Base-by-base conservation (phyloP, 2,113 vertebrate genomes). In the Ranitomeya variabilis region DNA sequence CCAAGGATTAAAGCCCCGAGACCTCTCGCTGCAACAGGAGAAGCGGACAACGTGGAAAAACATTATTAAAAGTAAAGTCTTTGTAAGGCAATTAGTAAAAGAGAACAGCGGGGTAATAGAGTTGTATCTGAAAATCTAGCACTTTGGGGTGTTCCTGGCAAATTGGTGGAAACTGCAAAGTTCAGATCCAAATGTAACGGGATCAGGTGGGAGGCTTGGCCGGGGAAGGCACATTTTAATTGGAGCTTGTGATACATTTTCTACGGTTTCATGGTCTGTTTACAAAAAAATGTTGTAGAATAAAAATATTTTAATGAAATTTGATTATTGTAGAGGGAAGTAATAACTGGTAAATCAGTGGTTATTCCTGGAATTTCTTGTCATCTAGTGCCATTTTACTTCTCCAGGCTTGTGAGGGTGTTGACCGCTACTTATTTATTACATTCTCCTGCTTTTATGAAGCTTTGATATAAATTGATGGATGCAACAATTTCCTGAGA, bases 81-180 rank as follows among this genome's bases (percentile, higher is more conserved):
- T 52, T 66, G 80, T 37, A 87, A 81, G 80, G 78, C 66, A 81
- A 87, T 87, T 81, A 87, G 12, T 79, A 26, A n/a, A 11, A 19
- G 52, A 87, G 52, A 80, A 21, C 21, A 80, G 66, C n/a, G 31
- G 62, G 54, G 18, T 60, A 62, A 81, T 51, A 55, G 81, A 4
- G 15, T 54, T 51, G 45, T 86, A 37, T 86, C 54, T 7, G 16
- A 78, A n/a, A 21, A 73, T 81, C 66, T 86, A n/a, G 74, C 74
- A 79, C 31, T 45, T 45, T 11, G 37, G 85, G 51, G 62, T 87
- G 60, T 57, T 57, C 71, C 77, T 82, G 79, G 86, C 78, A 81
- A 15, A 45, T 1, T 21, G n/a, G 11, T 57, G 67, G 54, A 45
- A 73, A 45, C 19, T 64, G 59, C 60, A 80, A 73, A 54, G 59